Percentiles rank a stretch among this genome's conserved stretches.
Conservation (phyloP, 1,140 invertebrate genomes). For the Tyrophagus putrescentiae region DNA sequence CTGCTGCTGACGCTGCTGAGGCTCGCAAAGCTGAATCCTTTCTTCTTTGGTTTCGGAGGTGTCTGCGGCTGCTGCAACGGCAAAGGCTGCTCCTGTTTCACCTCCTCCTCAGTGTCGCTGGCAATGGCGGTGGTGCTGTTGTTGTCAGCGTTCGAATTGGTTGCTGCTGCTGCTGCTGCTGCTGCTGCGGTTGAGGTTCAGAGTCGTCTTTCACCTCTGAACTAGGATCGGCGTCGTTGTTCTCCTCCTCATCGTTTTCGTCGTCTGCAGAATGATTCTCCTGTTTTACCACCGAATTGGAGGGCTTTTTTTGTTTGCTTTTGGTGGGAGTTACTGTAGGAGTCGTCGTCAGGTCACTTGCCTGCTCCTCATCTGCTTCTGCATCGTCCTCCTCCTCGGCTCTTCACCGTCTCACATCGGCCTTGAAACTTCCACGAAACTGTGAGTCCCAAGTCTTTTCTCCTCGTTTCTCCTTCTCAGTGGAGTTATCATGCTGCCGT, state of each 20-base stretch:
- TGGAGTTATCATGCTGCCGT: too few species aligned
- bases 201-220: background rate
- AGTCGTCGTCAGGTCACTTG: background rate
- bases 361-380: background rate
- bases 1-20: too few species aligned
- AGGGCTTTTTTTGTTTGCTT: background rate
- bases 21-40: too few species aligned
- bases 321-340: background rate
- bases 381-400: background rate
- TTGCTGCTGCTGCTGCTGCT: slow-evolving; percentile 15
- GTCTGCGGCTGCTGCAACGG: too few species aligned
- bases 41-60: too few species aligned
- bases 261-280: background rate
- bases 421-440: too few species aligned
- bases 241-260: background rate
- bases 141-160: background rate
- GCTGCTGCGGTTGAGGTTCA: background rate
- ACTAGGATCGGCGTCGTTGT: background rate
- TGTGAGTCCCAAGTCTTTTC: too few species aligned
- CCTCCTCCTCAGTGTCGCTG: slow-evolving; percentile 17
- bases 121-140: slow-evolving; percentile 19
- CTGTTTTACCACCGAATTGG: background rate
- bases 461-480: too few species aligned
- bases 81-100: too few species aligned
- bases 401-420: too few species aligned